Conservation (phyloP, 37 sponge, comb jelly and placozoan species). For the Halichondria panicea region DNA sequence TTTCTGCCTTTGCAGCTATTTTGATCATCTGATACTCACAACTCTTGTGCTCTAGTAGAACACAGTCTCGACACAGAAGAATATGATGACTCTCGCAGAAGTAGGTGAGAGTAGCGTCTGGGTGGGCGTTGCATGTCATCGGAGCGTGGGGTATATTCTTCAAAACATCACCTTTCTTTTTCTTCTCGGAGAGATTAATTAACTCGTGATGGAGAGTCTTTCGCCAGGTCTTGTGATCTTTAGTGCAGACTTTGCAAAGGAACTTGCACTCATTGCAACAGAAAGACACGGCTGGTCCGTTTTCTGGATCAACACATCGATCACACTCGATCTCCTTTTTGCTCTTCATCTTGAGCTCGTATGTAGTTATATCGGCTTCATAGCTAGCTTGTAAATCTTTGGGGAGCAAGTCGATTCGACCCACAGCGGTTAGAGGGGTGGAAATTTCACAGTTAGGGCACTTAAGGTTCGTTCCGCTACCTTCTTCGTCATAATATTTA, state of each 20-base stretch:
- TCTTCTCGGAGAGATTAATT: constrained; percentile 5
- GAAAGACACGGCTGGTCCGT: constrained; percentile 36
- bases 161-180: not conserved
- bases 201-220: constrained; percentile 34
- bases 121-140: constrained; percentile 21
- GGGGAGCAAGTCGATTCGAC: constrained; percentile 18
- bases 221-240: constrained; percentile 25
- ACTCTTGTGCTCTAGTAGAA: constrained; percentile 14
- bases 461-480: not conserved
- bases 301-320: constrained; percentile 17
- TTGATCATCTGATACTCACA: constrained; percentile 23
- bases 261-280: constrained; percentile 47
- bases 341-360: constrained; percentile 21
- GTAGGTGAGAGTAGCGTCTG: constrained; percentile 31
- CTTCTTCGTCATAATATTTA: constrained; percentile 8
- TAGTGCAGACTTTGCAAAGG: constrained; percentile 35
- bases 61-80: constrained; percentile 55
- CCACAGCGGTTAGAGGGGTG: constrained; percentile 1
- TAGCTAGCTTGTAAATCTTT: constrained; percentile 15
- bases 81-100: constrained; percentile 32
- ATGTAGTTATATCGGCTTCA: constrained; percentile 35
- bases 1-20: constrained; percentile 19
- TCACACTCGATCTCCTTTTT: constrained; percentile 22
- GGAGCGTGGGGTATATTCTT: constrained; percentile 7
- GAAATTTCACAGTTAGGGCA: constrained; percentile 42